Evolutionary conservation across 2,797 vertebrate genomes (phyloP).

Genomic region (Linurgus olivaceus): DNA sequence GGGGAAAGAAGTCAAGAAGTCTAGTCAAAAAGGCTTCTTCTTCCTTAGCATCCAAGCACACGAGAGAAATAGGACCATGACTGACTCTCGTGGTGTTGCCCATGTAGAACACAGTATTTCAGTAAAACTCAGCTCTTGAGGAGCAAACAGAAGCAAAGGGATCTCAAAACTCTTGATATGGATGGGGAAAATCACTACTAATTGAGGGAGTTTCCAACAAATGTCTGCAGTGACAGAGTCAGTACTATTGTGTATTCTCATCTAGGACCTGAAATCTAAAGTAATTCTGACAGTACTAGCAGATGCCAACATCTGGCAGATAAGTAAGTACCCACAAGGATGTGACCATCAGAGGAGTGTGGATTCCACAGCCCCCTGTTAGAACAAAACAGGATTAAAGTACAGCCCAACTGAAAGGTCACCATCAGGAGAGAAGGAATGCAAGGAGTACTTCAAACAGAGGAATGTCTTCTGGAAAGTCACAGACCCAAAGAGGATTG

Average conservation of each 20-base stretch:
- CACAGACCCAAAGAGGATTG: background rate
- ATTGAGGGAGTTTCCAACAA: background rate
- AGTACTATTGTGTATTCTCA: background rate
- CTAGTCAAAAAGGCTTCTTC: background rate
- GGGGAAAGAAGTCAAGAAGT: background rate
- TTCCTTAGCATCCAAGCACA: background rate
- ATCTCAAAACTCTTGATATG: background rate
- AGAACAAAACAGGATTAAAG: constrained; percentile 43
- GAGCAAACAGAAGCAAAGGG: background rate
- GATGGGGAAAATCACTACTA: background rate
- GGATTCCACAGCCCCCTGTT: constrained; percentile 8
- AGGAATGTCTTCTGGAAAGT: constrained; percentile 50
- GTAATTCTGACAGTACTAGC: background rate
- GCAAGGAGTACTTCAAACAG: constrained; percentile 42
- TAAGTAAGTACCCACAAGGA: background rate
- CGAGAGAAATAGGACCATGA: background rate
- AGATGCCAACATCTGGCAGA: constrained; percentile 20
- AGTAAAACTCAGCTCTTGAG: background rate
- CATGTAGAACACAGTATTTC: background rate
- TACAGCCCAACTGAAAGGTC: background rate
- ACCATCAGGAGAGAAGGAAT: constrained; percentile 1
- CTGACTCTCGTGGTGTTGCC: background rate
- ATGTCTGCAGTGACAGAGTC: background rate
- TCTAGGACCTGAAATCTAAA: background rate
- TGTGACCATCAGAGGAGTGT: background rate